Evolutionary conservation across 1,140 invertebrate species (phyloP).

Genomic region (Ladona fulva): DNA sequence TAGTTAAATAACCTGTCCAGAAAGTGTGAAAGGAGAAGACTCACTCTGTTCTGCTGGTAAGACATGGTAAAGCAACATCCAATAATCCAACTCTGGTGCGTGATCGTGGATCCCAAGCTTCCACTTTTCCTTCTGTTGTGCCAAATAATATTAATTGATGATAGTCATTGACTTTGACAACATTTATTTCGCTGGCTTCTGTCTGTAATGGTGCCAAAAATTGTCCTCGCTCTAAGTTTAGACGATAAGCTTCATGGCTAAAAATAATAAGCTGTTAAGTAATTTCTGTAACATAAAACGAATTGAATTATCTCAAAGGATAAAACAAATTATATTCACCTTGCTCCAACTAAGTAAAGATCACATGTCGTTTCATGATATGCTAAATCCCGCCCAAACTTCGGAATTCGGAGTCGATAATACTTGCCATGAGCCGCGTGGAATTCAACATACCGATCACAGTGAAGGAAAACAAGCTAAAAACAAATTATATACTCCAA

Average conservation of each 20-base stretch:
- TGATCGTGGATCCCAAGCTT: constrained; percentile 90
- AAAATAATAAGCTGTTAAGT: constrained; percentile 27
- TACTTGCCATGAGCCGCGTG: constrained; percentile 88
- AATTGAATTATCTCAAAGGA: not conserved
- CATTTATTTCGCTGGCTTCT: constrained; percentile 69
- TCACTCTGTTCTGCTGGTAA: constrained; percentile 50
- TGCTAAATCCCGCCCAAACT: constrained; percentile 88
- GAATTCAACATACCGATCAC: constrained; percentile 87
- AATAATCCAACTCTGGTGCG: constrained; percentile 65
- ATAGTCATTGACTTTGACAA: constrained; percentile 76
- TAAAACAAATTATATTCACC: constrained; percentile 42
- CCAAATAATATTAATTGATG: constrained; percentile 84
- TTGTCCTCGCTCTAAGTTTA: constrained; percentile 92
- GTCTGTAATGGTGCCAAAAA: constrained; percentile 79
- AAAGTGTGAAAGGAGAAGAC: constrained; percentile 20
- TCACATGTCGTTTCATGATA: constrained; percentile 88
- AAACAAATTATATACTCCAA: constrained; percentile 29
- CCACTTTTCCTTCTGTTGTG: constrained; percentile 84
- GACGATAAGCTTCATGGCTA: constrained; percentile 80
- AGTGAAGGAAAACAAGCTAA: constrained; percentile 69
- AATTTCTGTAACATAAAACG: constrained; percentile 15
- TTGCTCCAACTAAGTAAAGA: constrained; percentile 80
- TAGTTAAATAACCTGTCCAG: no score
- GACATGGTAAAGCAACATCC: constrained; percentile 72
- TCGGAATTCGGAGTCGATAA: constrained; percentile 83